A percentile compares a stretch with the other conserved stretches of the same genome.
Evolutionary conservation across 2,797 vertebrate species (phyloP).

Genomic region (Adrianichthys oophorus): DNA sequence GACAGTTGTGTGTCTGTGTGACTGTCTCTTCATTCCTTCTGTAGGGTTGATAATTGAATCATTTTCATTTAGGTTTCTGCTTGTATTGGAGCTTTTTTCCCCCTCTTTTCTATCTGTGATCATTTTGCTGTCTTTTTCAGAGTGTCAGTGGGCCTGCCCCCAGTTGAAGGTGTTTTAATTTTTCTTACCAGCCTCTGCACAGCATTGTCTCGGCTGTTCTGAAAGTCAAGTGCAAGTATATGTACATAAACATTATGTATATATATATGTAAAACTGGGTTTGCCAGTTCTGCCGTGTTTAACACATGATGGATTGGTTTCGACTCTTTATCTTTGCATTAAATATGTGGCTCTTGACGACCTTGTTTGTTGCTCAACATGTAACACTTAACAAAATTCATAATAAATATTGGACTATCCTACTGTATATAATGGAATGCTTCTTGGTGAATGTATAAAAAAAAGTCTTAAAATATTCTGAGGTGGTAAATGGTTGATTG

Average conservation of each 20-base stretch:
- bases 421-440: slow-evolving; percentile 86
- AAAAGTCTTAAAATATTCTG: slow-evolving; percentile 69
- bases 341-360: slow-evolving; percentile 93
- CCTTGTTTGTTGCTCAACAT: slow-evolving; percentile 96
- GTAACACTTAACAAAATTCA: slow-evolving; percentile 87
- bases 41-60: slow-evolving; percentile 87
- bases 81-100: slow-evolving; percentile 51
- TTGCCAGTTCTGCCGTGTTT: slow-evolving; percentile 90
- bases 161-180: slow-evolving; percentile 49
- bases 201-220: slow-evolving; percentile 88
- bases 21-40: slow-evolving; percentile 90
- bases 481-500: too few relatives aligned
- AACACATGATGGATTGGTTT: slow-evolving; percentile 87
- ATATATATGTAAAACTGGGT: slow-evolving; percentile 87
- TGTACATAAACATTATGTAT: slow-evolving; percentile 78
- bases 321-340: slow-evolving; percentile 87
- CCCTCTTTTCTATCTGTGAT: slow-evolving; percentile 62
- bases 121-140: slow-evolving; percentile 87
- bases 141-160: slow-evolving; percentile 87
- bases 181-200: slow-evolving; percentile 85
- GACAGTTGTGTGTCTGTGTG: slow-evolving; percentile 69
- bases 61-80: slow-evolving; percentile 78
- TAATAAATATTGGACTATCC: slow-evolving; percentile 99
- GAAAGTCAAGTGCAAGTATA: slow-evolving; percentile 84
- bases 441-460: slow-evolving; percentile 81